A percentile compares a stretch with the other conserved stretches of the same genome.
Evolutionary conservation across 2,888 invertebrate genomes (phyloP).

Genomic region (Phorcus lineatus): DNA sequence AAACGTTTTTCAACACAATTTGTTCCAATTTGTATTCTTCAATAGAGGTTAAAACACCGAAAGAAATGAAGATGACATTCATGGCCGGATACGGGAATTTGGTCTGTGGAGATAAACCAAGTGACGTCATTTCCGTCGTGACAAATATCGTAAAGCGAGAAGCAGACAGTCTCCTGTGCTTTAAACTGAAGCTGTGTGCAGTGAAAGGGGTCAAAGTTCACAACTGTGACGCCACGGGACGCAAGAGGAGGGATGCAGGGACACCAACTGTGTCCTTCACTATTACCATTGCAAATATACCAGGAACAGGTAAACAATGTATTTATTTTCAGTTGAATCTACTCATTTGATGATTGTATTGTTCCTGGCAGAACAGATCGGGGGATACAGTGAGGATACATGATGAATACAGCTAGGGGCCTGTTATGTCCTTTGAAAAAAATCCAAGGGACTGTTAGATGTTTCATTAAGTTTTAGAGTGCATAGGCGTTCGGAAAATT

Average conservation of each 20-base stretch:
- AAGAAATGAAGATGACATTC: neutral
- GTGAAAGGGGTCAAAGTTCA: neutral
- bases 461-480: too few species aligned
- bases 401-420: too few species aligned
- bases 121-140: conserved; percentile 1
- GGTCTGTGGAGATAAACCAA: neutral
- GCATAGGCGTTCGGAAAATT: too few species aligned
- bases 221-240: neutral
- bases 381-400: too few species aligned
- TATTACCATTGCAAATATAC: neutral
- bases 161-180: neutral
- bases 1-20: too few species aligned
- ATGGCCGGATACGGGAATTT: neutral
- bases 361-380: too few species aligned
- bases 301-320: neutral
- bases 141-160: neutral
- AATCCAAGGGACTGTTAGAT: too few species aligned
- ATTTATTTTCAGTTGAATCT: too few species aligned
- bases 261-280: neutral
- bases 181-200: neutral
- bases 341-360: too few species aligned
- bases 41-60: neutral
- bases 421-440: too few species aligned
- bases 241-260: neutral
- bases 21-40: too few species aligned